A percentile compares a stretch with the other conserved stretches of the same genome.
Conservation (phyloP, 2,797 vertebrate species). For the Myotis vivesi region DNA sequence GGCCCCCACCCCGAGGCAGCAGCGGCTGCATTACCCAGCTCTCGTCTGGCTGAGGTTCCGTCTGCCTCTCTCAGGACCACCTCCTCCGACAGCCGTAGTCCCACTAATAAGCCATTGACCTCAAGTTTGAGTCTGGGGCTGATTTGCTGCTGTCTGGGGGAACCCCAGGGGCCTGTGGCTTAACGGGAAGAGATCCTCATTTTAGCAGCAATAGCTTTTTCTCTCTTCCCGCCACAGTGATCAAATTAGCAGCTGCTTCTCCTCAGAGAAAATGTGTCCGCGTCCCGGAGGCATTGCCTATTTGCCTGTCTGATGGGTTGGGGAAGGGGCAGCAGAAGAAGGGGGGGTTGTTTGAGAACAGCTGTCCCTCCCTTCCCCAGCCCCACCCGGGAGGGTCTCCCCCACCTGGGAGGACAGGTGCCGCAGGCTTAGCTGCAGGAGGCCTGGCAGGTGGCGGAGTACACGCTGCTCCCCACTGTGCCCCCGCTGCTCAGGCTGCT, state of each 20-base stretch:
- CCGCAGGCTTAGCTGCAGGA: conserved; percentile 80
- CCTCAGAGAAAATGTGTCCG: conserved; percentile 77
- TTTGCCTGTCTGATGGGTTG: conserved; percentile 68
- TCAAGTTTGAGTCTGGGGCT: conserved; percentile 77
- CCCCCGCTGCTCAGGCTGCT: conserved; percentile 86
- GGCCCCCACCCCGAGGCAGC: neutral
- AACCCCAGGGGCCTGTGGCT: conserved; percentile 79
- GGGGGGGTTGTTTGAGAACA: neutral
- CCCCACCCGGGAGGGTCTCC: neutral
- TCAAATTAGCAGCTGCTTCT: conserved; percentile 82
- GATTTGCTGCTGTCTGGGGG: conserved; percentile 78
- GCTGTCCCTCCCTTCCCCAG: neutral
- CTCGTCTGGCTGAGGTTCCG: neutral
- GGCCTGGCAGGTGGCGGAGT: conserved; percentile 80
- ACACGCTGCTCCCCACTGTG: conserved; percentile 84
- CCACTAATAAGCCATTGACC: conserved; percentile 81
- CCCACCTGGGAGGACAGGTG: neutral
- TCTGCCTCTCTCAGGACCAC: neutral
- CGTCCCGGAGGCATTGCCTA: conserved; percentile 73
- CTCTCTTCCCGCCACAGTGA: conserved; percentile 73
- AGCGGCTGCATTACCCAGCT: neutral
- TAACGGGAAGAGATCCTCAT: conserved; percentile 78
- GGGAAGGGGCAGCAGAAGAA: neutral
- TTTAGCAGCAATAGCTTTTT: conserved; percentile 75
- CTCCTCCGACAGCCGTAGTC: conserved; percentile 24